Base-by-base conservation (phyloP, 1,140 invertebrate genomes). In the Drosophila nebulosa region DNA sequence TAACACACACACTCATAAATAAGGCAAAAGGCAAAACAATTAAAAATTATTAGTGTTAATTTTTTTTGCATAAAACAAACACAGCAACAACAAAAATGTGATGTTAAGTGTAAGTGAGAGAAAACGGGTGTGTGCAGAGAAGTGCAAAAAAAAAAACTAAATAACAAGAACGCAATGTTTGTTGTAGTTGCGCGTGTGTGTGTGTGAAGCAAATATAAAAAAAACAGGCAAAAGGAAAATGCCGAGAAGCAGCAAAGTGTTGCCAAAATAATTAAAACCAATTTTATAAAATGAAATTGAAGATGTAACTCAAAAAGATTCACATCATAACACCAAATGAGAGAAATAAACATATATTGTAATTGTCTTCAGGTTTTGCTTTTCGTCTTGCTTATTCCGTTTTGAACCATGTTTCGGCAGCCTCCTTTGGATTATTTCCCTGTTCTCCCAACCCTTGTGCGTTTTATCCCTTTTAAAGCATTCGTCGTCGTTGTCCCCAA, bases 51-150 rank as follows among this genome's bases (percentile, higher is more conserved):
- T 55, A 27, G 52, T 55, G 22, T 55, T 55, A 55, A 46, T 46
- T 46, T 46, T 46, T 46, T 46, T 46, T 46, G 39, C 39, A 46
- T 46, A 18, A 21, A 46, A 46, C 39, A 46, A 46, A 46, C 39
- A 30, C 26, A 42, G n/a, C 57, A 42, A 22, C 36, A 59, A 59
- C n/a, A 74, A 64, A 86, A 86, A 85, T 86, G 80, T 85, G 81
- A 85, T 85, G 78, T 78, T 79, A 75, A 81, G 79, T 74, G 76
- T 86, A 64, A 86, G 81, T 86, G 69, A 35, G 69, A 51, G 4
- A 46, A 46, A 46, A 46, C 39, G 39, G 39, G 39, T 18, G 39
- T 46, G 39, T 46, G 39, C 39, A 10, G 21, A 46, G 32, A 50
- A n/a, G 14, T 0, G 30, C 27, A 32, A 22, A 26, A 35, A 18